Evolutionary conservation across 2,888 invertebrate species (phyloP), one percentile per base, ranked within the genome.

Genomic region (Crioceris asparagi): DNA sequence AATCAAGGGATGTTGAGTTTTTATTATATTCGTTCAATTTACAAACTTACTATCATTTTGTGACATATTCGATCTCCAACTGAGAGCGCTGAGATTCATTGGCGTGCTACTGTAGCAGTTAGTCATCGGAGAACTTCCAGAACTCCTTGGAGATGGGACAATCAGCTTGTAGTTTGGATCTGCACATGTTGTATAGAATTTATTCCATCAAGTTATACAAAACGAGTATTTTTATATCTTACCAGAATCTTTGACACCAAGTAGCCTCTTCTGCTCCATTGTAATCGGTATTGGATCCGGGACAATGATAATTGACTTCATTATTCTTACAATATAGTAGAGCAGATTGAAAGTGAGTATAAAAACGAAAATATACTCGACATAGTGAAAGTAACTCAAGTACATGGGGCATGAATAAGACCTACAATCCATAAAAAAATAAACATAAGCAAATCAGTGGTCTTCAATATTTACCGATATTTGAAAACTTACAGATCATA

Each of bases 401-500:
- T 68, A 61, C 21, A 66, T 62, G 2, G 66, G 65, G 41, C 71
- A 71, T 46, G 64, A 62, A 50, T 64, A 57, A 26, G 61, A 64
- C 38, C 65, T 65, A 62, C 60, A 49, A 33, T 17, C n/a, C 32
- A 27, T 30, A 29, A 32, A 16, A 34, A 8, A 32, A 30, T 21
- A n/a, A 3, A 15, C 33, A 18, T 18, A 37, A 36, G 4, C n/a
- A 16, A 32, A 8, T 19, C 14, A 12, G 10, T 10, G 12, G 12
- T n/a, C 8, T 11, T 29, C 16, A 12, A 4, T 5, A 12, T 3
- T 4, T 4, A 29, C 11, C 15, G 27, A 26, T 27, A 38, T 26
- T 25, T 6, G 25, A 27, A 39, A 35, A 63, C 74, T 68, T 61
- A 79, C 79, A 79, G 62, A 54, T 79, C 79, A 53, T 73, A 76